Evolutionary conservation across 2,113 vertebrate genomes (phyloP), one percentile per base, ranked within the genome.

Genomic region (Ascaphus truei): DNA sequence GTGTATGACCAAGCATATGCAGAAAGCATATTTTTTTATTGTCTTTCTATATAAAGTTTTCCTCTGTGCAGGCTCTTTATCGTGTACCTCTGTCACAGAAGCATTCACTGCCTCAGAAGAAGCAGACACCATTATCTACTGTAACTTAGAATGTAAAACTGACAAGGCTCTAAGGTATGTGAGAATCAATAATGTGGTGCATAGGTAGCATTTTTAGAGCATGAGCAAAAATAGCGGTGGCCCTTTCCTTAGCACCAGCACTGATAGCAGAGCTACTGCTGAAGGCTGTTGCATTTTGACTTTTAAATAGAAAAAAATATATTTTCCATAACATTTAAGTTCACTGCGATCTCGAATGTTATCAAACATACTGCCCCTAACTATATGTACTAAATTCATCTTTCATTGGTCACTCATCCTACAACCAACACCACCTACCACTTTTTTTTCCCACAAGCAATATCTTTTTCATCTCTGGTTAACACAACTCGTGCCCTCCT

Each of bases 271-370:
- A 53, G 62, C 47, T 16, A 43, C 7, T 4, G 18, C 15, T 48
- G n/a, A 33, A 26, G 33, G 62, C 47, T 20, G n/a, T 47, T 61
- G 58, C 29, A 20, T 25, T 45, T 61, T 61, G 58, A 61, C 58
- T 27, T 45, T 61, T 61, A 15, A 25, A 58, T 22, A n/a, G 39
- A 23, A 62, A 53, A 16, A 37, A 4, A 37, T 25, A 22, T n/a
- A 3, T 63, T 29, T 45, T 43, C 37, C 15, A 13, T 34, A n/a
- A 31, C 39, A 45, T 36, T 63, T 50, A 34, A 33, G 25, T 34
- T 36, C 23, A 34, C 22, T 50, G 13, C 18, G 39, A 1, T 2
- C 15, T 43, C 5, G 39, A 2, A 15, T 16, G 39, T 13, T 43
- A 16, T 16, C 18, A n/a, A n/a, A n/a, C n/a, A n/a, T n/a, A n/a